A percentile compares a stretch with the other conserved stretches of the same genome.
These are phyloP conservation scores for Acanthopleura granulata DNA, from an alignment of 2,888 invertebrate species.

Conservation along the genomic window DNA sequence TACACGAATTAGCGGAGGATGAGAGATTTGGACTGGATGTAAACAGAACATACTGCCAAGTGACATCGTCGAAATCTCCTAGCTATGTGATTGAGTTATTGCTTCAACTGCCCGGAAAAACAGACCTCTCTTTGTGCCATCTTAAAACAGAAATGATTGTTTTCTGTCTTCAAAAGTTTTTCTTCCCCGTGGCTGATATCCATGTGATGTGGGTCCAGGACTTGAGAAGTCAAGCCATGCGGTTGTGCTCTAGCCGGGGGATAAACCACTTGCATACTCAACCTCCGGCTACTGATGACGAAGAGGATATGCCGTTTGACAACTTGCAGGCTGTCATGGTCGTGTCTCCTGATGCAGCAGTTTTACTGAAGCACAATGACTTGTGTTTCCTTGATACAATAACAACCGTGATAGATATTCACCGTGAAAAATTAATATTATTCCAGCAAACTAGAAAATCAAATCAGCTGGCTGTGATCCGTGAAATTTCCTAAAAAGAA, in stretches of 20 bases:
- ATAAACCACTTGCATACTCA: not conserved
- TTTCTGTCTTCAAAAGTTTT: slow-evolving; percentile 8
- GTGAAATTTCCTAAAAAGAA: not conserved
- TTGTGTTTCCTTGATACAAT: not conserved
- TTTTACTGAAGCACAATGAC: not conserved
- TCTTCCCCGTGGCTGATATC: slow-evolving; percentile 5
- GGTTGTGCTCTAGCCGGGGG: not conserved
- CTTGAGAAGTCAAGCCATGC: not conserved
- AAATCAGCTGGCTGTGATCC: not conserved
- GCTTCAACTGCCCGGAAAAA: not conserved
- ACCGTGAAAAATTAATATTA: not conserved
- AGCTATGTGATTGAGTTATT: not conserved
- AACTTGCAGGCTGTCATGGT: not conserved
- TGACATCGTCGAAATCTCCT: not conserved
- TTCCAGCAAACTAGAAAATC: slow-evolving; percentile 12
- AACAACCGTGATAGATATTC: not conserved
- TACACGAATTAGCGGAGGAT: not conserved
- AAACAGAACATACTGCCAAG: not conserved
- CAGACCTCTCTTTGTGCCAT: not conserved
- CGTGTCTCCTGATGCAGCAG: slow-evolving; percentile 9
- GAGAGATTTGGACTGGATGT: not conserved
- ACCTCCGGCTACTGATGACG: not conserved
- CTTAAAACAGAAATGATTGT: slow-evolving; percentile 18
- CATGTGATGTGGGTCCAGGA: slow-evolving; percentile 15
- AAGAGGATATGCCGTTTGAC: not conserved